Conservation (phyloP, 2,113 vertebrate genomes). For the Nerophis lumbriciformis region DNA sequence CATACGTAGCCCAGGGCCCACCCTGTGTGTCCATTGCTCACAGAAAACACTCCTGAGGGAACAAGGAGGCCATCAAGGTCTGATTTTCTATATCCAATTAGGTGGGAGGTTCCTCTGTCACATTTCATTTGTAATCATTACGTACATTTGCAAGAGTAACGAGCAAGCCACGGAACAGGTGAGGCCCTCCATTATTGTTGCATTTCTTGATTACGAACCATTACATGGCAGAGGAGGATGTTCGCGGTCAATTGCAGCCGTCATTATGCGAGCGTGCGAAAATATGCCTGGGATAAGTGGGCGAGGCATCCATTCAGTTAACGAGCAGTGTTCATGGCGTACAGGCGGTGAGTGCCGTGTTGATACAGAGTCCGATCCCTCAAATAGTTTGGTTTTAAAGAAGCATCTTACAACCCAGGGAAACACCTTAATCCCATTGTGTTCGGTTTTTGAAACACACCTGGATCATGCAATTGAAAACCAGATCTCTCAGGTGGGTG, state of each 20-base stretch:
- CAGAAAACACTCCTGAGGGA: background rate
- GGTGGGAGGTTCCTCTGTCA: constrained; percentile 36
- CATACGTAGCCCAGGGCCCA: background rate
- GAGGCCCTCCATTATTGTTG: constrained; percentile 38
- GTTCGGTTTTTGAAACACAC: too few relatives aligned
- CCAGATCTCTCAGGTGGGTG: too few relatives aligned
- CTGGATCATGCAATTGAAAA: too few relatives aligned
- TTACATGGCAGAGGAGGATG: constrained; percentile 46
- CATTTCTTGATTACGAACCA: constrained; percentile 54
- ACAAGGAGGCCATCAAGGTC: constrained; percentile 17
- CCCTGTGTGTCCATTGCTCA: background rate
- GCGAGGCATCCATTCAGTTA: background rate
- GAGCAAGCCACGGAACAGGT: constrained; percentile 53
- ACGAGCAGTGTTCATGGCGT: background rate
- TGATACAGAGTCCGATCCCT: background rate
- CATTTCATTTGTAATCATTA: constrained; percentile 56
- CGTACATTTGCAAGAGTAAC: constrained; percentile 54
- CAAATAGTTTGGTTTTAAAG: too few relatives aligned
- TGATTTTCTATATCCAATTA: constrained; percentile 42
- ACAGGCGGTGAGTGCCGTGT: background rate
- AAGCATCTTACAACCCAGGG: too few relatives aligned
- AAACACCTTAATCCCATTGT: too few relatives aligned
- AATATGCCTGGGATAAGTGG: background rate
- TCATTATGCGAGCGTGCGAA: constrained; percentile 24
- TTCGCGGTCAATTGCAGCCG: constrained; percentile 37